phyloP scores from a whole-genome alignment of 2,888 invertebrate species.

The Brachylomia viminalis region DNA sequence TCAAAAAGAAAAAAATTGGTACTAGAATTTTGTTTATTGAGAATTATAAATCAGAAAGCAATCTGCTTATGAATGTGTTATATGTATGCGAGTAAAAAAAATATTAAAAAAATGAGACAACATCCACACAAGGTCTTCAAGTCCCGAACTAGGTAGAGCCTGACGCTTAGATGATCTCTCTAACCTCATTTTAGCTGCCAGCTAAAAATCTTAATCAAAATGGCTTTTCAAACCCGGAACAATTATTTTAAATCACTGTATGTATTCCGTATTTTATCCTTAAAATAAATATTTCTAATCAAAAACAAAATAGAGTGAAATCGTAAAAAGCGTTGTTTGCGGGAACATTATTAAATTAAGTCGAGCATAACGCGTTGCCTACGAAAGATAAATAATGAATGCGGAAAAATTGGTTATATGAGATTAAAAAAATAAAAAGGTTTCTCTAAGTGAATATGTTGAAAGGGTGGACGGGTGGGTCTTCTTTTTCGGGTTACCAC shows the following conservation, averaged over 20 bases:
- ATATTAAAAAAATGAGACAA: too few relatives aligned
- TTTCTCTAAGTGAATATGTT: neutral
- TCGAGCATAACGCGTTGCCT: conserved; percentile 32
- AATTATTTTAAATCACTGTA: neutral
- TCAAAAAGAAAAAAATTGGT: too few relatives aligned
- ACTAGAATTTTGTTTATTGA: too few relatives aligned
- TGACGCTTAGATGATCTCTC: too few relatives aligned
- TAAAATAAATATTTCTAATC: conserved; percentile 47
- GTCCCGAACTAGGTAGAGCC: too few relatives aligned
- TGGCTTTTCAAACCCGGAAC: too few relatives aligned
- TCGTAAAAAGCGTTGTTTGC: conserved; percentile 50
- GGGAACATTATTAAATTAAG: conserved; percentile 59
- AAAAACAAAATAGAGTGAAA: conserved; percentile 39
- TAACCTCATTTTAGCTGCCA: too few relatives aligned
- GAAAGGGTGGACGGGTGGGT: neutral
- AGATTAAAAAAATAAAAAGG: neutral
- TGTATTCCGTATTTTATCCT: neutral
- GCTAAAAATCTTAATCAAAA: too few relatives aligned
- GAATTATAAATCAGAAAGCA: too few relatives aligned
- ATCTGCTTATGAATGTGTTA: too few relatives aligned
- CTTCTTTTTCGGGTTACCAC: neutral
- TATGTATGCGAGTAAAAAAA: too few relatives aligned
- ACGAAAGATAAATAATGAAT: conserved; percentile 39
- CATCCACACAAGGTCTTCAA: too few relatives aligned
- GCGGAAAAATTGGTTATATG: conserved; percentile 2